These are phyloP conservation scores for Magallana angulata DNA, from an alignment of 1,140 invertebrate species.

Conservation along the genomic window DNA sequence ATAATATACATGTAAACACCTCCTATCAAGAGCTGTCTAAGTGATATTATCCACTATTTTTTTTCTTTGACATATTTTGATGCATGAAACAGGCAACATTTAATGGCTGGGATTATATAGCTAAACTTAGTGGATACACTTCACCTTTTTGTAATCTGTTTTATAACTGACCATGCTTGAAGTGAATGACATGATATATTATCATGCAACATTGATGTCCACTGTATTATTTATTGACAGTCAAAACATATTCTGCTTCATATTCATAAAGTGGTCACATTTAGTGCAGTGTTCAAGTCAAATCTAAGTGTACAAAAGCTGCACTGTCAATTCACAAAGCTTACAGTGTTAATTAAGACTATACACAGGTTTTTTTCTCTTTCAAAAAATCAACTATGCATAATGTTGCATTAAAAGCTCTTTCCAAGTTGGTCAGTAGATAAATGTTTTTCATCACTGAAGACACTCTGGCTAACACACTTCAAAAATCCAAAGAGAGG, in stretches of 20 bases:
- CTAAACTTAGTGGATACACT: not conserved
- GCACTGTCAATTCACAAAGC: not conserved
- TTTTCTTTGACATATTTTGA: not conserved
- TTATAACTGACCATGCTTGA: constrained; percentile 9
- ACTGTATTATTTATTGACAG: not conserved
- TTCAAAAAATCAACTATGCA: too few species aligned
- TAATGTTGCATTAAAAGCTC: not conserved
- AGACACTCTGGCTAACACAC: constrained; percentile 1
- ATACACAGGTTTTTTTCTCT: not conserved
- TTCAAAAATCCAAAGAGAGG: not conserved
- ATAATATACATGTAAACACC: not conserved
- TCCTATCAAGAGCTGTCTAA: too few species aligned
- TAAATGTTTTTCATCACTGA: not conserved
- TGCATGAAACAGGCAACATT: not conserved
- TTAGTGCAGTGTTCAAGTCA: not conserved
- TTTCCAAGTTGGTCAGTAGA: not conserved
- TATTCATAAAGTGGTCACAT: not conserved
- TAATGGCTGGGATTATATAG: not conserved
- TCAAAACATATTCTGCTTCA: not conserved
- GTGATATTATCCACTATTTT: not conserved
- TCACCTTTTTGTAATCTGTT: not conserved
- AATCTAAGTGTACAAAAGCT: not conserved
- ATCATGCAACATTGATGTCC: not conserved
- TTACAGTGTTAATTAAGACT: not conserved
- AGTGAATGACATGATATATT: constrained; percentile 18